Conservation (phyloP, 35 echinoderm and acorn worm species). For the Lytechinus variegatus region DNA sequence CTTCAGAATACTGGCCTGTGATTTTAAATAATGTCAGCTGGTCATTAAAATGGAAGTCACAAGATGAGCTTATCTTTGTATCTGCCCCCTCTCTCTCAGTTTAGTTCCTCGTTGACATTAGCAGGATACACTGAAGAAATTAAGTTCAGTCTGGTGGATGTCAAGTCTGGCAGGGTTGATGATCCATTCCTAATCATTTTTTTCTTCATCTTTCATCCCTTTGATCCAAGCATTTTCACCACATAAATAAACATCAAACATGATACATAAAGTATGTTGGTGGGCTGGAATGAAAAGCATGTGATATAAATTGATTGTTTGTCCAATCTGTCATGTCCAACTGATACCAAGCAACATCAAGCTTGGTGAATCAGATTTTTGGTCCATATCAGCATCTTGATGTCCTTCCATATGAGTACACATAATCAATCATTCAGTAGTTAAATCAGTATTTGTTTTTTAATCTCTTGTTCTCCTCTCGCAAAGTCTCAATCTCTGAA, state of each 20-base stretch:
- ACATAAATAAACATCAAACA: neutral
- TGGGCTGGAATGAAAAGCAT: neutral
- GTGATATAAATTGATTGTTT: neutral
- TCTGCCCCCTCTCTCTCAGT: too few species aligned
- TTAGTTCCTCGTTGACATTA: too few species aligned
- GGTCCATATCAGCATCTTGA: neutral
- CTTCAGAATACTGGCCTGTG: too few species aligned
- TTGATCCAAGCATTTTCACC: neutral
- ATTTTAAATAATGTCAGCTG: neutral
- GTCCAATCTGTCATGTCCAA: neutral
- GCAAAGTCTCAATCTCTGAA: constrained; percentile 85
- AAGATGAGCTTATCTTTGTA: neutral
- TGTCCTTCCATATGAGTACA: neutral
- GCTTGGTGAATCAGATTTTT: neutral
- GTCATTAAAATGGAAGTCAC: neutral
- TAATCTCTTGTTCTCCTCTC: constrained; percentile 92
- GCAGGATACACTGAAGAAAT: too few species aligned
- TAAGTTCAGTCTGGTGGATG: too few species aligned
- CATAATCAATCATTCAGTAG: neutral
- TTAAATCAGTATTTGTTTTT: constrained; percentile 80
- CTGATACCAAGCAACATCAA: neutral
- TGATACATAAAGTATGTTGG: neutral
- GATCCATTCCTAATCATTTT: neutral
- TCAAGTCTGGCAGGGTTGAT: neutral
- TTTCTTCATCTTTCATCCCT: neutral